phyloP scores from a whole-genome alignment of 2,888 invertebrate species.

The Pherbina coryleti region DNA sequence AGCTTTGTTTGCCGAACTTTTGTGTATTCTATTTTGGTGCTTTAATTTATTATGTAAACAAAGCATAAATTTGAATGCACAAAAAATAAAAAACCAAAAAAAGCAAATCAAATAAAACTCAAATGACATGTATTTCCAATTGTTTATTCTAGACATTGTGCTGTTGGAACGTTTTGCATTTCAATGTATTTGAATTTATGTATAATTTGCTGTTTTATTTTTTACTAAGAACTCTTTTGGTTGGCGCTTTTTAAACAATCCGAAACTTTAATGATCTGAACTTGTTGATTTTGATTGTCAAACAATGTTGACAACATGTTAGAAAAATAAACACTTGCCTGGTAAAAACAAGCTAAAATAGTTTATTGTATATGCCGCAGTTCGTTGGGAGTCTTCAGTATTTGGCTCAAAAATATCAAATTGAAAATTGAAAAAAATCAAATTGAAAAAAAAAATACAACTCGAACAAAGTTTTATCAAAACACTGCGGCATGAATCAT shows the following conservation, averaged over 20 bases:
- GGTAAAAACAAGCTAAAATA: too few species aligned
- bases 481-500: conserved; percentile 1
- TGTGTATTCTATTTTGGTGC: not conserved
- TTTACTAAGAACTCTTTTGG: not conserved
- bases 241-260: too few species aligned
- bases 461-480: not conserved
- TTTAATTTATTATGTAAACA: conserved; percentile 15
- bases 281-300: not conserved
- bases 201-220: not conserved
- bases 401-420: not conserved
- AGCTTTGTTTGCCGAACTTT: not conserved
- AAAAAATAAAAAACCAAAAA: not conserved
- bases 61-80: not conserved
- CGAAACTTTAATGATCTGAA: too few species aligned
- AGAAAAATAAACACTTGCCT: not conserved
- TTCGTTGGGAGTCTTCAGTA: not conserved
- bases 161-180: not conserved
- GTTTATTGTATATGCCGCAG: too few species aligned
- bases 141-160: not conserved
- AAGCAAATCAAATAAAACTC: not conserved
- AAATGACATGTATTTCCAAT: conserved; percentile 15
- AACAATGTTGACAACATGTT: conserved; percentile 11
- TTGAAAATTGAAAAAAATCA: not conserved
- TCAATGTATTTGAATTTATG: not conserved
- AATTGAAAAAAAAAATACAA: not conserved